Evolutionary conservation across 2,113 vertebrate species (phyloP).

Genomic region (Gulo gulo): DNA sequence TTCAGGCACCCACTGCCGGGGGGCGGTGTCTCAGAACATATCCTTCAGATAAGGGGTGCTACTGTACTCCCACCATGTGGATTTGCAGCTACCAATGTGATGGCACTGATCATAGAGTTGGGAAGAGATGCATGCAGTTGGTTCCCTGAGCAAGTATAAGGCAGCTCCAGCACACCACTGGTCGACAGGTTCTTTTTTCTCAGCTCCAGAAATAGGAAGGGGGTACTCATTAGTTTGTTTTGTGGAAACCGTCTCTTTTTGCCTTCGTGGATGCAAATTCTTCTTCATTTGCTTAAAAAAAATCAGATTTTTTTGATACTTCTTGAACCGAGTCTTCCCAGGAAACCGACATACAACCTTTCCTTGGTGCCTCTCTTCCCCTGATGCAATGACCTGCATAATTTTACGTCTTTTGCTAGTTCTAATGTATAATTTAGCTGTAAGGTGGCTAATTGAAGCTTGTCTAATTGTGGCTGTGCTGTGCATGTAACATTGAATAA

Average conservation of each 20-base stretch:
- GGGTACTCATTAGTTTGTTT: not conserved
- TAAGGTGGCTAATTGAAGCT: not conserved
- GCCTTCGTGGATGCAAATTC: not conserved
- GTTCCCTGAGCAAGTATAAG: not conserved
- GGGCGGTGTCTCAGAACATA: not conserved
- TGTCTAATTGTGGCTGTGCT: not conserved
- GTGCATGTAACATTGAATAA: not conserved
- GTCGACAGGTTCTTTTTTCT: not conserved
- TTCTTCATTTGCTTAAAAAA: not conserved
- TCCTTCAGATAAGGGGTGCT: not conserved
- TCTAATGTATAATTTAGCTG: slow-evolving; percentile 4
- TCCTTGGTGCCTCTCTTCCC: accelerated
- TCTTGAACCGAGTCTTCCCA: not conserved
- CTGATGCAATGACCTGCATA: not conserved
- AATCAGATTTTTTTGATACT: not conserved
- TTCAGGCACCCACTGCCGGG: not conserved
- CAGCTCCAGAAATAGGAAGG: not conserved
- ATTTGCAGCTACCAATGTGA: not conserved
- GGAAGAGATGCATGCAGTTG: not conserved
- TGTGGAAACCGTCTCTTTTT: not conserved
- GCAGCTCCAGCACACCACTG: not conserved
- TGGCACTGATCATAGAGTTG: not conserved
- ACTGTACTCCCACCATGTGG: not conserved
- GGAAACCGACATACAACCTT: not conserved
- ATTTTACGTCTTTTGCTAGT: not conserved